Conservation (phyloP, 2,888 invertebrate genomes). For the Acleris laterana region DNA sequence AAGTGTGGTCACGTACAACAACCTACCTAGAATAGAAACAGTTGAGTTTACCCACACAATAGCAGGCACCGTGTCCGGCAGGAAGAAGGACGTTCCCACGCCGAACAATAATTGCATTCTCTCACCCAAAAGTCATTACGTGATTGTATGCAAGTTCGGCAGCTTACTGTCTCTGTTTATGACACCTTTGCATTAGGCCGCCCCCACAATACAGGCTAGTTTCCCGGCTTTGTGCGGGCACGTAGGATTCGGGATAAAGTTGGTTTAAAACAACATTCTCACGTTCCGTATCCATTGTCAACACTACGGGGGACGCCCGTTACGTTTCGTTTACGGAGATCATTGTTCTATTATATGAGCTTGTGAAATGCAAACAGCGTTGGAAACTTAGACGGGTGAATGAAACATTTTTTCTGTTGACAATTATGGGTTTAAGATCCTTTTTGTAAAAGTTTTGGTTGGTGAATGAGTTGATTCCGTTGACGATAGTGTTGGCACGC, state of each 20-base stretch:
- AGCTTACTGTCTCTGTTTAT: constrained; percentile 73
- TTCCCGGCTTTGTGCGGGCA: constrained; percentile 65
- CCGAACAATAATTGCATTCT: constrained; percentile 73
- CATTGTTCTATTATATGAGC: constrained; percentile 72
- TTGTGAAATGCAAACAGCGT: constrained; percentile 75
- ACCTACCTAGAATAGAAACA: constrained; percentile 16
- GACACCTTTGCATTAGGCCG: constrained; percentile 70
- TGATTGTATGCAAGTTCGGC: constrained; percentile 73
- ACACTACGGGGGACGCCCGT: constrained; percentile 67
- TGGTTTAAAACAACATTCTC: constrained; percentile 75
- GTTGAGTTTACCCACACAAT: background rate
- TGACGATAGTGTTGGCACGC: constrained; percentile 67
- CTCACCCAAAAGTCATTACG: constrained; percentile 73
- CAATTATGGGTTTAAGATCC: constrained; percentile 37
- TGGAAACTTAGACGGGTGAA: constrained; percentile 55
- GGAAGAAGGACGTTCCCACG: constrained; percentile 75
- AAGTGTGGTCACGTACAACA: constrained; percentile 27
- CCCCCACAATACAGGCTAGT: constrained; percentile 64
- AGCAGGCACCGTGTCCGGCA: constrained; percentile 40
- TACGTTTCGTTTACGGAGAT: constrained; percentile 70
- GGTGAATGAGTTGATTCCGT: constrained; percentile 63
- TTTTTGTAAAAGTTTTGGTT: constrained; percentile 35
- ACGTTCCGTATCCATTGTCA: constrained; percentile 77
- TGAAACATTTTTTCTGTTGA: constrained; percentile 54
- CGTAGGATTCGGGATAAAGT: constrained; percentile 71